Conservation (phyloP, 1,140 invertebrate genomes). For the Eriosoma lanigerum region DNA sequence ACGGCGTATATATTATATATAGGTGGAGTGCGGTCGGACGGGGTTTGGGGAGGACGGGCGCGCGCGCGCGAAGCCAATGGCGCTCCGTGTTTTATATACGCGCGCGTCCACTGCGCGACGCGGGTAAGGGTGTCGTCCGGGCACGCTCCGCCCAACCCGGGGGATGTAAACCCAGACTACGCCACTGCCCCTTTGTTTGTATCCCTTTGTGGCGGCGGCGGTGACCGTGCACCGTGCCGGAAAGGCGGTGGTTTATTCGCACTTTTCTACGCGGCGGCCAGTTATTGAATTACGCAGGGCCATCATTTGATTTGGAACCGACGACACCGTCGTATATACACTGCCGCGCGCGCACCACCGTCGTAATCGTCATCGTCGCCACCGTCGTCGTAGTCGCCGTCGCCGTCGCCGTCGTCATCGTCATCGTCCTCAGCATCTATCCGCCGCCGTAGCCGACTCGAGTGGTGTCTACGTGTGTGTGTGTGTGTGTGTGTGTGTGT, state of each 20-base stretch:
- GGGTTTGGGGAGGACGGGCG: neutral
- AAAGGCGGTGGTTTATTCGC: conserved; percentile 41
- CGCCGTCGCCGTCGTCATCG: neutral
- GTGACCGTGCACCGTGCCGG: neutral
- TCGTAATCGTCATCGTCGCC: neutral
- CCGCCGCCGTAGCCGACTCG: neutral
- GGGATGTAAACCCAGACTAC: conserved; percentile 10
- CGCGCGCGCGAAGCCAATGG: conserved; percentile 25
- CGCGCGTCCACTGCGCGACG: neutral
- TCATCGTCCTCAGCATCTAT: too few relatives aligned
- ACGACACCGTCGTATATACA: conserved; percentile 45
- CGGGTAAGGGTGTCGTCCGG: conserved; percentile 19
- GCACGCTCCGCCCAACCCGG: conserved; percentile 26
- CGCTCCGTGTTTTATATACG: too few relatives aligned
- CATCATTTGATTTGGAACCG: conserved; percentile 51
- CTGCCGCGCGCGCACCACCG: conserved; percentile 8
- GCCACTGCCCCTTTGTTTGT: neutral
- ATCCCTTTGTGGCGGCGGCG: neutral
- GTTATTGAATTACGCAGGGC: conserved; percentile 51
- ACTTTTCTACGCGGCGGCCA: conserved; percentile 45
- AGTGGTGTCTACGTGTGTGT: too few relatives aligned
- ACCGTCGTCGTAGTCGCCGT: neutral
- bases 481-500: too few relatives aligned
- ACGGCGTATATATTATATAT: too few relatives aligned
- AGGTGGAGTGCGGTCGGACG: neutral